Evolutionary conservation across 2,113 vertebrate species (phyloP).

Genomic region (Callopanchax toddi): DNA sequence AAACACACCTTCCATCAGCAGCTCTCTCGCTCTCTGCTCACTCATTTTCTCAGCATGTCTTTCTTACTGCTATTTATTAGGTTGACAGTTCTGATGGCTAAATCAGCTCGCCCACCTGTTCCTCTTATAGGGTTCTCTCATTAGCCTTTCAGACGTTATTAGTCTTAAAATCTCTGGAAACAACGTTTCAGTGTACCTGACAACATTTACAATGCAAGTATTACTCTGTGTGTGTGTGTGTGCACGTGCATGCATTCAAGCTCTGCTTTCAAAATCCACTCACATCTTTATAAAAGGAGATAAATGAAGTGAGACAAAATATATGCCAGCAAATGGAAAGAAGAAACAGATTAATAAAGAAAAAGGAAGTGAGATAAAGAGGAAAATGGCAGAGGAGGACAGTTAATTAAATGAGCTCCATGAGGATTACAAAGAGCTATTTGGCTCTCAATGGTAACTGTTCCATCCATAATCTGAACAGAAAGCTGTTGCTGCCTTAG

Average conservation of each 20-base stretch:
- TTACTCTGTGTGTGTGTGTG: neutral
- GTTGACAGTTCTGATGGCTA: conserved; percentile 35
- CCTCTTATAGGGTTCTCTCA: conserved; percentile 3
- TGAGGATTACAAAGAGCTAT: conserved; percentile 75
- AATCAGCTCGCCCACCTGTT: neutral
- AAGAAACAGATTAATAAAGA: conserved; percentile 11
- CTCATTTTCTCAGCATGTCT: conserved; percentile 17
- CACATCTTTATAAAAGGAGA: neutral
- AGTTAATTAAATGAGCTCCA: conserved; percentile 79
- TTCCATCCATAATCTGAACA: conserved; percentile 72
- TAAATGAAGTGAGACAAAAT: conserved; percentile 18
- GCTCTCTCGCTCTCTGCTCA: conserved; percentile 29
- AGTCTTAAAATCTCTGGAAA: conserved; percentile 11
- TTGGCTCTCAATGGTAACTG: conserved; percentile 65
- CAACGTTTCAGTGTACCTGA: conserved; percentile 20
- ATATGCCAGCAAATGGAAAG: conserved; percentile 5
- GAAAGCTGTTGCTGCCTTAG: conserved; percentile 48
- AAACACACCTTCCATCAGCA: conserved; percentile 45
- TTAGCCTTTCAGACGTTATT: conserved; percentile 41
- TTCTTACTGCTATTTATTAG: conserved; percentile 25
- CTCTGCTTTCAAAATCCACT: neutral
- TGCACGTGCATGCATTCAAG: neutral
- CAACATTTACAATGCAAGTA: conserved; percentile 15
- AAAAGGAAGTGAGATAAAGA: conserved; percentile 1
- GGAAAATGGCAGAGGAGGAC: conserved; percentile 25